Percentiles rank a stretch among this genome's conserved stretches.
phyloP scores from a whole-genome alignment of 2,888 invertebrate genomes.

The Coelinius sp. region DNA sequence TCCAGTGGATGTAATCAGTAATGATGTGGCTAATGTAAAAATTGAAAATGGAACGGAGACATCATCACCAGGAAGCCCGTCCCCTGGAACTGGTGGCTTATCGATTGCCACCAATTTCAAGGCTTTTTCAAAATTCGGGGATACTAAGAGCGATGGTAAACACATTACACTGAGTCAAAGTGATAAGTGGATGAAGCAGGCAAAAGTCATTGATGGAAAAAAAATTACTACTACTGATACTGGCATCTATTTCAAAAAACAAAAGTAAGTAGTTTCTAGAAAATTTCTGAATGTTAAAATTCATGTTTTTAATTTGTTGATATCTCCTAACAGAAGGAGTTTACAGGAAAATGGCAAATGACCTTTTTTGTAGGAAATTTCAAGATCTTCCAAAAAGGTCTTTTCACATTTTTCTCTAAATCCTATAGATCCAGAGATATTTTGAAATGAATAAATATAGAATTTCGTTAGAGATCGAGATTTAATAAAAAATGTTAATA shows the following conservation, averaged over 20 bases:
- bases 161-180: constrained; percentile 89
- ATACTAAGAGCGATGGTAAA: constrained; percentile 88
- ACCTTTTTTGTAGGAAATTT: background rate
- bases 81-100: constrained; percentile 43
- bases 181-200: constrained; percentile 96
- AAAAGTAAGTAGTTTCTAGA: constrained; percentile 78
- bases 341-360: too few relatives aligned
- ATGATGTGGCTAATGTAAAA: constrained; percentile 58
- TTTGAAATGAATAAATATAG: too few relatives aligned
- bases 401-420: too few relatives aligned
- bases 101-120: constrained; percentile 73
- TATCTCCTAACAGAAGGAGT: too few relatives aligned
- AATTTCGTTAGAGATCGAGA: too few relatives aligned
- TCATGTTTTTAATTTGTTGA: too few relatives aligned
- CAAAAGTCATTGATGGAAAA: constrained; percentile 85
- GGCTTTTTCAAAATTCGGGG: constrained; percentile 89
- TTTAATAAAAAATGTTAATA: too few relatives aligned
- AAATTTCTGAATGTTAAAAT: too few relatives aligned
- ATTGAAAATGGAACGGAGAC: constrained; percentile 56
- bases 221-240: constrained; percentile 92
- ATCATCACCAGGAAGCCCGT: constrained; percentile 57
- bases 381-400: too few relatives aligned
- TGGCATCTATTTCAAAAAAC: constrained; percentile 90
- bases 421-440: too few relatives aligned
- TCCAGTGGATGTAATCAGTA: constrained; percentile 46